Percentiles rank a stretch among this genome's conserved stretches.
Evolutionary conservation across 2,113 vertebrate species (phyloP).

Genomic region (Saiga tatarica): DNA sequence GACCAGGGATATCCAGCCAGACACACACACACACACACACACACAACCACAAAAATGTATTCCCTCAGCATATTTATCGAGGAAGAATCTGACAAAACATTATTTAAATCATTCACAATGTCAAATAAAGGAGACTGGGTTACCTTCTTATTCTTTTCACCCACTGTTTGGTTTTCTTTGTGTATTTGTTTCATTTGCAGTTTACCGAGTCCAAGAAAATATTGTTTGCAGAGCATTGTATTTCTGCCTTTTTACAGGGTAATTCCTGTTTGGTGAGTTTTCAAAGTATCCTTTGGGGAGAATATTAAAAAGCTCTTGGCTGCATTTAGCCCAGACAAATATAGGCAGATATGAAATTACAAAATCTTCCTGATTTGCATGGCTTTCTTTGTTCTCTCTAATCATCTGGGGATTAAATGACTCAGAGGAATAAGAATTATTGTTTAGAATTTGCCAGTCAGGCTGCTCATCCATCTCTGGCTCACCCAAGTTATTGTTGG

Average conservation of each 20-base stretch:
- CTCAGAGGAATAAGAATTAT: slow-evolving; percentile 47
- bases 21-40: background rate
- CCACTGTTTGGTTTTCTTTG: background rate
- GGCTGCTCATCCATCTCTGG: background rate
- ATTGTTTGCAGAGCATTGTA: slow-evolving; percentile 29
- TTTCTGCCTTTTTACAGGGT: background rate
- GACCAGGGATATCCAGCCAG: background rate
- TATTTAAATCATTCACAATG: background rate
- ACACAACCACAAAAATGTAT: background rate
- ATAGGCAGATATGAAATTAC: slow-evolving; percentile 65
- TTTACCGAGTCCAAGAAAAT: background rate
- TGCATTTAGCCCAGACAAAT: slow-evolving; percentile 59
- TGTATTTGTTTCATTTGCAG: slow-evolving; percentile 48
- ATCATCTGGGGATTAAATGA: slow-evolving; percentile 54
- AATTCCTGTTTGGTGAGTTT: slow-evolving; percentile 67
- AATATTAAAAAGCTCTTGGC: slow-evolving; percentile 66
- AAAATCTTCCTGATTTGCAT: slow-evolving; percentile 53
- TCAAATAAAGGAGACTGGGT: slow-evolving; percentile 32
- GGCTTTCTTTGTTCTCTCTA: slow-evolving; percentile 62
- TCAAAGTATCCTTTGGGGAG: slow-evolving; percentile 60
- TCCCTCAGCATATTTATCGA: background rate
- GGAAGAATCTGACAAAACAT: background rate
- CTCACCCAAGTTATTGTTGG: slow-evolving; percentile 23
- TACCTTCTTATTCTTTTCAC: background rate
- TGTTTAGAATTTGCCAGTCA: slow-evolving; percentile 57